phyloP scores from a whole-genome alignment of 1,140 invertebrate species.

The Liolophura sinensis region DNA sequence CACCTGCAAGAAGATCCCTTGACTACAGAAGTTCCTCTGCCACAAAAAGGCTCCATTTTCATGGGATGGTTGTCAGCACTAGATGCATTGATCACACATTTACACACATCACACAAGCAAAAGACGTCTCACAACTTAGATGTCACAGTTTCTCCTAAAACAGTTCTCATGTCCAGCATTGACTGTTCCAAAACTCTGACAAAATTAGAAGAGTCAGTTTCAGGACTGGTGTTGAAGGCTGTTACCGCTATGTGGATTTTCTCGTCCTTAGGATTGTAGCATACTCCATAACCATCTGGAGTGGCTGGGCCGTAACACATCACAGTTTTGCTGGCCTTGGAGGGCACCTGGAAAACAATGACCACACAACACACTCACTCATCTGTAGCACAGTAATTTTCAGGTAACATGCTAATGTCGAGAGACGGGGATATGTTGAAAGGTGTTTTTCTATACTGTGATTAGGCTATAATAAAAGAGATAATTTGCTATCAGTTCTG shows the following conservation, averaged over 20 bases:
- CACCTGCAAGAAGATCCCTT: too few relatives aligned
- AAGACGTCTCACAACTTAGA: not conserved
- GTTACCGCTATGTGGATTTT: slow-evolving; percentile 54
- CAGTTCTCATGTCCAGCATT: slow-evolving; percentile 32
- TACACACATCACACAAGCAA: too few relatives aligned
- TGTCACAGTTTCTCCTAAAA: slow-evolving; percentile 5
- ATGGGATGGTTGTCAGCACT: too few relatives aligned
- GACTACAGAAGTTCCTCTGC: too few relatives aligned
- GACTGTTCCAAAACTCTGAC: slow-evolving; percentile 21
- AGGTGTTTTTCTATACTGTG: too few relatives aligned
- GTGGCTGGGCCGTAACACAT: slow-evolving; percentile 59
- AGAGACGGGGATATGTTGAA: too few relatives aligned
- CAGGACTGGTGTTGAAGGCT: slow-evolving; percentile 50
- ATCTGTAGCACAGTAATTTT: too few relatives aligned
- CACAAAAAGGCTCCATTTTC: too few relatives aligned
- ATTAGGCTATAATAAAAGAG: too few relatives aligned
- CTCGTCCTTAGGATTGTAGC: slow-evolving; percentile 60
- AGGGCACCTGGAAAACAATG: slow-evolving; percentile 43
- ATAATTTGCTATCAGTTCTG: too few relatives aligned
- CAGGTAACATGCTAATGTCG: too few relatives aligned
- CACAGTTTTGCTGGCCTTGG: slow-evolving; percentile 39
- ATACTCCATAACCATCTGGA: slow-evolving; percentile 61
- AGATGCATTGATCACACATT: too few relatives aligned
- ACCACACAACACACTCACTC: not conserved
- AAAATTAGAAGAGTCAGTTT: slow-evolving; percentile 50